Conservation (phyloP, 2,797 vertebrate species). For the Onychomys torridus region DNA sequence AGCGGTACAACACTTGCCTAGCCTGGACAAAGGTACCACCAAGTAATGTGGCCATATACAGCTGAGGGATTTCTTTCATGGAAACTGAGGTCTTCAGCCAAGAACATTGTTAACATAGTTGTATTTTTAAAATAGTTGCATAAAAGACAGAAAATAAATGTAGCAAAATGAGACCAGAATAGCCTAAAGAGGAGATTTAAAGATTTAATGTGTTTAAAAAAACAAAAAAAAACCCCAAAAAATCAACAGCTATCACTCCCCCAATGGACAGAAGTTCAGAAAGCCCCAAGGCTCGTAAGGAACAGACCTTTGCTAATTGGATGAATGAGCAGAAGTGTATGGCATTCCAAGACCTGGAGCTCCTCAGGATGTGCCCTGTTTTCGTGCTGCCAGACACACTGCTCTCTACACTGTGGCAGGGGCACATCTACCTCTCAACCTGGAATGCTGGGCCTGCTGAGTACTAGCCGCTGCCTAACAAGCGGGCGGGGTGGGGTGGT, state of each 20-base stretch:
- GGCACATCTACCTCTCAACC: neutral
- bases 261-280: neutral
- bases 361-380: neutral
- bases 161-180: constrained; percentile 46
- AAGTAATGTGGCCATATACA: neutral
- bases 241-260: neutral
- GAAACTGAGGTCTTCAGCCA: constrained; percentile 12
- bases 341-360: neutral
- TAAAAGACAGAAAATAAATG: constrained; percentile 39
- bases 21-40: neutral
- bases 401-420: neutral
- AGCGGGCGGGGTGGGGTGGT: neutral
- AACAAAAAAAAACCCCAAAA: neutral
- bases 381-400: neutral
- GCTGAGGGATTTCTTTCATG: neutral
- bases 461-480: neutral
- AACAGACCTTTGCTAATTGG: neutral
- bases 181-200: neutral
- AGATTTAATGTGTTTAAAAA: neutral
- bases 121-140: constrained; percentile 41
- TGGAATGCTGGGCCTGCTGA: neutral
- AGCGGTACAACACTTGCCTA: neutral
- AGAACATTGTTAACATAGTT: neutral
- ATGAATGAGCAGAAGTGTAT: neutral
- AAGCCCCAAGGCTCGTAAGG: neutral